Base-by-base conservation (phyloP, 2,888 invertebrate species). In the Rhimphoctona megacephalus region DNA sequence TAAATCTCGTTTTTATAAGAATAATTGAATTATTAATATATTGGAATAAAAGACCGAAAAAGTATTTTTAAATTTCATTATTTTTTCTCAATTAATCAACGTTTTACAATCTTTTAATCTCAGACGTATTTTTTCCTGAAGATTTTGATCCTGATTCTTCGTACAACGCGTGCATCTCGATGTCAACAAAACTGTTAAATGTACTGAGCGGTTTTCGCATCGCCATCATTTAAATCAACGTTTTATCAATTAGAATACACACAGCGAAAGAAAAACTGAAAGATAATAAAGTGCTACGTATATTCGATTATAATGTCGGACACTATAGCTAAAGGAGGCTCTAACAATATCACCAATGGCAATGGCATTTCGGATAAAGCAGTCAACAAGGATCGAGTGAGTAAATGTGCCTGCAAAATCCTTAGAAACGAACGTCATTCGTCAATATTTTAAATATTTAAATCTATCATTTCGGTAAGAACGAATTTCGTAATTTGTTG, bases 321-420 rank as follows among this genome's bases (percentile, higher is more conserved):
- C 77, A 66, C 80, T 25, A 82, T 89, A 73, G 85, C 85, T 33
- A 89, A 88, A 81, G 83, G 70, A 69, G 64, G 81, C n/a, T n/a
- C 78, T 14, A 87, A 87, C 66, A 87, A 85, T 54, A 79, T 74
- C 64, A 67, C 8, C 70, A 89, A 88, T 72, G 86, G 87, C 76
- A 89, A 88, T 80, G 86, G 88, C 76, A 78, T 85, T 61, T 43
- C 83, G 73, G 74, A 85, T 57, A 87, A 87, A 87, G 67, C 77
- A 82, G 81, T 74, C 80, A 79, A 70, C 81, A 83, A 89, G 79
- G 88, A 89, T 73, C 83, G 84, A 67, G 90, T 90, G 61, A 89
- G 90, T 89, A 46, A 22, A 78, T n/a, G 6, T 30, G 17, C 36
- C 22, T 30, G 70, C 8, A 9, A 17, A 74, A n/a, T 33, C 22